Percentiles rank a stretch among this genome's conserved stretches.
Evolutionary conservation across 2,113 vertebrate genomes (phyloP).

Genomic region (Aramus guarauna): DNA sequence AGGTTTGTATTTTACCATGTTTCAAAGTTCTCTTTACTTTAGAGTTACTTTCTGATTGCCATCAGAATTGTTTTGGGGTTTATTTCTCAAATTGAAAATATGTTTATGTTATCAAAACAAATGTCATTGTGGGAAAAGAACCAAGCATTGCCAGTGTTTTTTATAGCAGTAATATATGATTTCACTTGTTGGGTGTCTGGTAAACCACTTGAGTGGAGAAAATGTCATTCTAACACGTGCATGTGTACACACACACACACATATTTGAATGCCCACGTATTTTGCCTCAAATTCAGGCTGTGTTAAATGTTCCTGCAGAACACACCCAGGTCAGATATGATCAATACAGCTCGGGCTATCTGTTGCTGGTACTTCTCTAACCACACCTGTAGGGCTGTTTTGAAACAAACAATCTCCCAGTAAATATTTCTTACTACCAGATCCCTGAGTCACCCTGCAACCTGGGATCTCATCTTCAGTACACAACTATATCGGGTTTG

Average conservation of each 20-base stretch:
- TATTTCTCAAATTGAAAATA: slow-evolving; percentile 1
- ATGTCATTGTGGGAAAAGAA: background rate
- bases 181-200: background rate
- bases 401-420: background rate
- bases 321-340: background rate
- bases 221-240: background rate
- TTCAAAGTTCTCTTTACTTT: background rate
- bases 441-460: background rate
- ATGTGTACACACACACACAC: background rate
- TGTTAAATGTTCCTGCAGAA: background rate
- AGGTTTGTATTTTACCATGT: background rate
- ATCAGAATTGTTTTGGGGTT: background rate
- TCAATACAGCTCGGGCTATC: background rate
- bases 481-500: fast-evolving
- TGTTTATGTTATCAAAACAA: slow-evolving; percentile 4
- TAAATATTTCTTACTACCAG: background rate
- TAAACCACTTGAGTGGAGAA: background rate
- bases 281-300: background rate
- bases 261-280: background rate
- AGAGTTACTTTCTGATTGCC: background rate
- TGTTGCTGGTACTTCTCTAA: background rate
- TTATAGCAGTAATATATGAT: background rate
- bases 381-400: background rate
- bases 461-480: background rate
- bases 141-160: background rate